Conservation (phyloP, 2,113 vertebrate species). For the Scolopax mira region DNA sequence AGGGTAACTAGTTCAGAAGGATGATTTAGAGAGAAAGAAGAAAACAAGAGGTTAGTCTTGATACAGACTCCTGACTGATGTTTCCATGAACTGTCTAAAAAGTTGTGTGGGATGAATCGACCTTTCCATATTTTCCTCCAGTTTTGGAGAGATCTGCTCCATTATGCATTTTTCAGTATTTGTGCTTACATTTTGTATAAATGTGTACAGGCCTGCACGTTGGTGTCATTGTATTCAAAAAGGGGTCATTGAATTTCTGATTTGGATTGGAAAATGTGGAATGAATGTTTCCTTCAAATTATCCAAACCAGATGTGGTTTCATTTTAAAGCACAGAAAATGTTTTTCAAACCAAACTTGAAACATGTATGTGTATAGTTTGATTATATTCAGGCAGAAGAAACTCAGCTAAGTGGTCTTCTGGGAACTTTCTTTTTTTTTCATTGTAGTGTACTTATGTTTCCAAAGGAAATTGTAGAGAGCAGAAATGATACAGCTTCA, state of each 20-base stretch:
- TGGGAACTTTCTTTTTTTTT: background rate
- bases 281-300: conserved; percentile 10
- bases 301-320: conserved; percentile 24
- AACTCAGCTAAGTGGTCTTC: conserved; percentile 13
- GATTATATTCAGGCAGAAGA: conserved; percentile 26
- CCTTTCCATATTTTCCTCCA: background rate
- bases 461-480: background rate
- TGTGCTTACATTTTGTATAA: background rate
- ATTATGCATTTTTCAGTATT: background rate
- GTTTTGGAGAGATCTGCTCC: background rate
- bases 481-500: background rate
- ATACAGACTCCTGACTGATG: background rate
- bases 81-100: background rate
- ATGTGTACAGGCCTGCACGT: background rate
- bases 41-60: too few relatives aligned
- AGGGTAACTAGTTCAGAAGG: background rate
- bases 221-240: background rate
- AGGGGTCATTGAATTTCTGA: background rate
- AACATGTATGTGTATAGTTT: conserved; percentile 8
- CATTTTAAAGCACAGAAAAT: conserved; percentile 12
- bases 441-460: background rate
- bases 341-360: background rate
- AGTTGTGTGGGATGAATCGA: background rate
- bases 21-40: too few relatives aligned
- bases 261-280: conserved; percentile 9